Conservation (phyloP, 2,888 invertebrate species). For the Drosophila flavopinicola region DNA sequence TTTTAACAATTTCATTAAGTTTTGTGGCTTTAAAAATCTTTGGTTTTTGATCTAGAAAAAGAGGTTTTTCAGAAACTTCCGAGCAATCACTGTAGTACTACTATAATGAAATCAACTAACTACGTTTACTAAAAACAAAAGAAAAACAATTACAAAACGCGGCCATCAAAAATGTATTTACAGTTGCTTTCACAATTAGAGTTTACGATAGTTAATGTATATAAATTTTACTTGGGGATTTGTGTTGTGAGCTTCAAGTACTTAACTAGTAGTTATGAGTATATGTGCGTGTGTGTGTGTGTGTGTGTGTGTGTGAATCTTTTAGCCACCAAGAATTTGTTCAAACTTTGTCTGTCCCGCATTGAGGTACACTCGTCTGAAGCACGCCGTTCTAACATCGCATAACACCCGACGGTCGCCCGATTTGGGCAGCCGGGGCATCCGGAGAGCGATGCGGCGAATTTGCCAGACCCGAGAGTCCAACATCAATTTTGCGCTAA, state of each 20-base stretch:
- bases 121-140: conserved; percentile 22
- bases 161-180: conserved; percentile 55
- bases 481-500: conserved; percentile 85
- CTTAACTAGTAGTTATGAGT: conserved; percentile 34
- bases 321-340: conserved; percentile 48
- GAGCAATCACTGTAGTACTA: not conserved
- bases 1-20: no score
- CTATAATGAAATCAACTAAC: conserved; percentile 10
- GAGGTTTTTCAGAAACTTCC: not conserved
- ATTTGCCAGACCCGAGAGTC: conserved; percentile 80
- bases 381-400: conserved; percentile 77
- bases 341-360: conserved; percentile 74
- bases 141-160: conserved; percentile 31
- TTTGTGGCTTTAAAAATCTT: no score
- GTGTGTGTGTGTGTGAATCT: conserved; percentile 23
- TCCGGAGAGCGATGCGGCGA: conserved; percentile 67
- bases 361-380: conserved; percentile 84
- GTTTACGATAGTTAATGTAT: conserved; percentile 3
- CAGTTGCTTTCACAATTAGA: conserved; percentile 38
- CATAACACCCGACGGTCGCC: conserved; percentile 34
- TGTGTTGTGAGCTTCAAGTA: conserved; percentile 18
- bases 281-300: conserved; percentile 26
- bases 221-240: not conserved
- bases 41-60: no score
- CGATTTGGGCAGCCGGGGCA: conserved; percentile 27